phyloP scores from a whole-genome alignment of 2,113 vertebrate genomes.

The Solenodon paradoxus region DNA sequence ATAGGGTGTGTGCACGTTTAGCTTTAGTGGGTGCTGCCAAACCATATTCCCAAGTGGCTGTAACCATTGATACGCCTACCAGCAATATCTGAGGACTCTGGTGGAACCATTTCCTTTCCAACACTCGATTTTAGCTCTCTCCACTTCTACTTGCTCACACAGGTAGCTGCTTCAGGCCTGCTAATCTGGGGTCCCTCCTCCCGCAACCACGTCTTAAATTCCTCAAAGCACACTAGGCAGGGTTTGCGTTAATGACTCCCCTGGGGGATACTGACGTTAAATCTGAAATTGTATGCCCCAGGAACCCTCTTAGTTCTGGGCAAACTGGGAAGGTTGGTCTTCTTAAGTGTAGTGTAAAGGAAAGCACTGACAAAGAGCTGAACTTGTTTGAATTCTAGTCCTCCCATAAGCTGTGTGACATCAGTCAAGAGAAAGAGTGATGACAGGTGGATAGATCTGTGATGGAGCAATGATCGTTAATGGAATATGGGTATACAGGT shows the following conservation, averaged over 20 bases:
- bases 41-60: background rate
- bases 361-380: background rate
- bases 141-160: background rate
- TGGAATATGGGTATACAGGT: background rate
- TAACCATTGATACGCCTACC: background rate
- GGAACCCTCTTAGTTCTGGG: background rate
- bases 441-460: background rate
- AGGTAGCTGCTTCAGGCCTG: background rate
- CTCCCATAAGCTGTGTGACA: background rate
- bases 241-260: background rate
- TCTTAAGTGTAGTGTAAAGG: background rate
- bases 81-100: rapidly evolving
- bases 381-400: background rate
- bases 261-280: background rate
- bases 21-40: background rate
- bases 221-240: background rate
- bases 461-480: background rate
- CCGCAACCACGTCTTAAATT: background rate
- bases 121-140: background rate
- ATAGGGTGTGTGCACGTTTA: background rate
- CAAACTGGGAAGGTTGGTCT: background rate
- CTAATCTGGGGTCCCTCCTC: background rate
- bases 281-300: background rate
- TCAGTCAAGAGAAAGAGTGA: background rate
- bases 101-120: background rate